Percentiles rank a stretch among this genome's conserved stretches.
Evolutionary conservation across 2,113 vertebrate species (phyloP).

Genomic region (Rhinoderma darwinii): DNA sequence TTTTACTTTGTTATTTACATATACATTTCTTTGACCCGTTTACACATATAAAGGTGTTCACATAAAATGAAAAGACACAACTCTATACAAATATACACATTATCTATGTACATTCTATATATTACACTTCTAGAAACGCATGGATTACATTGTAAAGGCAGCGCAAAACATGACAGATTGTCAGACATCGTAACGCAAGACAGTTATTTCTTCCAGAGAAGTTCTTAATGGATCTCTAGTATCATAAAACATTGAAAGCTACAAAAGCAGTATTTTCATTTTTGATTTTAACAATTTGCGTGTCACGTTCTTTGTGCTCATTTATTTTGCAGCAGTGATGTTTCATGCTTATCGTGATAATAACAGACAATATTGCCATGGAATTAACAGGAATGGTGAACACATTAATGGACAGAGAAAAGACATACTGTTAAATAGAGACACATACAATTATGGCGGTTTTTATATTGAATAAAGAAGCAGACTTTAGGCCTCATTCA

Average conservation of each 20-base stretch:
- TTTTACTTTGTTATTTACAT: conserved; percentile 37
- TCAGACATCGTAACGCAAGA: neutral
- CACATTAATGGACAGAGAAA: neutral
- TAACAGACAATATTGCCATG: neutral
- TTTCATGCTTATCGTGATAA: neutral
- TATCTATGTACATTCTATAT: conserved; percentile 35
- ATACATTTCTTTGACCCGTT: conserved; percentile 17
- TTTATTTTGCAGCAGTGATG: neutral
- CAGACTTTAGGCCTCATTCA: neutral
- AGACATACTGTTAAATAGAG: neutral
- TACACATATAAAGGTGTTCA: neutral
- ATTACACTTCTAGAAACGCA: neutral
- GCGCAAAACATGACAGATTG: neutral
- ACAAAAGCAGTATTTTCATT: neutral
- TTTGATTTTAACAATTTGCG: neutral
- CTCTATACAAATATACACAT: conserved; percentile 34
- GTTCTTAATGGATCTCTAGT: neutral
- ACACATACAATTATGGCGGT: neutral
- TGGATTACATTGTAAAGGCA: neutral
- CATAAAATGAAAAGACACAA: neutral
- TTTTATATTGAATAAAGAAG: neutral
- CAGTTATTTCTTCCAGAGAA: neutral
- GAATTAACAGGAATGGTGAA: neutral
- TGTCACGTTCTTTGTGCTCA: neutral
- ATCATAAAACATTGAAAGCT: neutral